Percentiles rank a stretch among this genome's conserved stretches.
Evolutionary conservation across 2,797 vertebrate genomes (phyloP).

Genomic region (Dendrocincla tyrannina): DNA sequence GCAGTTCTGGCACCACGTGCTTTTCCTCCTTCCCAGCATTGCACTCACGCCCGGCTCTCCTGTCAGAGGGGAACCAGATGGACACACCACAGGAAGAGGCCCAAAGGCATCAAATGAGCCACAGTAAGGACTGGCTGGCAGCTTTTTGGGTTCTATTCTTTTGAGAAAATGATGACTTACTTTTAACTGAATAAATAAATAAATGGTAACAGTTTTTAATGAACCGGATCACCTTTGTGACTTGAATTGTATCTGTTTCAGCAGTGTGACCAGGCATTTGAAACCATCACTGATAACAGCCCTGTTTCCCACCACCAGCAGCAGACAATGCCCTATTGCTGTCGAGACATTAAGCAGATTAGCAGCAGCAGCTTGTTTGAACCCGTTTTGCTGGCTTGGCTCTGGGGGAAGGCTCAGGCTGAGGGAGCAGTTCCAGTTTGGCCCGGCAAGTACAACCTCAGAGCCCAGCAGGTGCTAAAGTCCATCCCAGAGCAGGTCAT

Average conservation of each 20-base stretch:
- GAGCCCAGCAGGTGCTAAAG: background rate
- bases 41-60: background rate
- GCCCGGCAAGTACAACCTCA: background rate
- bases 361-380: constrained; percentile 37
- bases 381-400: background rate
- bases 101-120: background rate
- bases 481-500: background rate
- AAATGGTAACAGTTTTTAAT: background rate
- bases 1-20: fast-evolving
- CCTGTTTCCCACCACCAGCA: constrained; percentile 12
- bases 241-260: background rate
- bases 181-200: background rate
- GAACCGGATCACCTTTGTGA: background rate
- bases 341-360: constrained; percentile 35
- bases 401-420: background rate
- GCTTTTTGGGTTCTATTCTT: background rate
- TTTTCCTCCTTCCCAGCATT: background rate
- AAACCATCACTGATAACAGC: background rate
- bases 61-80: background rate
- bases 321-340: background rate
- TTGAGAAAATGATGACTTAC: background rate
- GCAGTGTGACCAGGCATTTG: background rate
- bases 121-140: background rate
- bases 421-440: background rate
- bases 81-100: background rate